Conservation (phyloP, 1,140 invertebrate species). For the Dinoponera quadriceps region DNA sequence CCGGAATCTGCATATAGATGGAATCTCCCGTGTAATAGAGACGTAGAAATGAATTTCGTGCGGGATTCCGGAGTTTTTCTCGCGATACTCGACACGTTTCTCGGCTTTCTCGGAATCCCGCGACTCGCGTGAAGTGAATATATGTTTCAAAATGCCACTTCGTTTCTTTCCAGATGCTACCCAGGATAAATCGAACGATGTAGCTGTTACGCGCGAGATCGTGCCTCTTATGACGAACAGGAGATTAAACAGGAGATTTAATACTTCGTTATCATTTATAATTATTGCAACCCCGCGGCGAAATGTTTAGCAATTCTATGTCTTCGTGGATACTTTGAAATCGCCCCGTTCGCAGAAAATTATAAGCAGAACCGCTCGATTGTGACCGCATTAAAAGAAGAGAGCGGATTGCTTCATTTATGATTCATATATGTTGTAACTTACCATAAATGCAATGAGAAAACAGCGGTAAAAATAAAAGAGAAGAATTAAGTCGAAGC, state of each 20-base stretch:
- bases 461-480: background rate
- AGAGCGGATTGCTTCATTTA: conserved; percentile 33
- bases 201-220: conserved; percentile 42
- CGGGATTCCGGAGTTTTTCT: conserved; percentile 29
- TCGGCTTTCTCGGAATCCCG: conserved; percentile 42
- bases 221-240: conserved; percentile 36
- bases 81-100: background rate
- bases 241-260: conserved; percentile 38
- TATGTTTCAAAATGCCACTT: conserved; percentile 37
- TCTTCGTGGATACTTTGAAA: background rate
- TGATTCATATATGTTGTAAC: conserved; percentile 35
- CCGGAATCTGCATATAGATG: conserved; percentile 70
- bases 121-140: conserved; percentile 32
- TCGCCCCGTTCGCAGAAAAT: conserved; percentile 11
- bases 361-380: conserved; percentile 28
- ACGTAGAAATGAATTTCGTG: conserved; percentile 57
- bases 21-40: conserved; percentile 56
- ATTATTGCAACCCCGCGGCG: conserved; percentile 7
- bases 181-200: conserved; percentile 48
- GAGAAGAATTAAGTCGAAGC: background rate
- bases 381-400: background rate
- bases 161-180: conserved; percentile 39
- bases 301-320: conserved; percentile 47
- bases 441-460: conserved; percentile 32
- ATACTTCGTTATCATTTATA: conserved; percentile 55